Base-by-base conservation (phyloP, 2,888 invertebrate genomes). In the Ethmia dodecea region DNA sequence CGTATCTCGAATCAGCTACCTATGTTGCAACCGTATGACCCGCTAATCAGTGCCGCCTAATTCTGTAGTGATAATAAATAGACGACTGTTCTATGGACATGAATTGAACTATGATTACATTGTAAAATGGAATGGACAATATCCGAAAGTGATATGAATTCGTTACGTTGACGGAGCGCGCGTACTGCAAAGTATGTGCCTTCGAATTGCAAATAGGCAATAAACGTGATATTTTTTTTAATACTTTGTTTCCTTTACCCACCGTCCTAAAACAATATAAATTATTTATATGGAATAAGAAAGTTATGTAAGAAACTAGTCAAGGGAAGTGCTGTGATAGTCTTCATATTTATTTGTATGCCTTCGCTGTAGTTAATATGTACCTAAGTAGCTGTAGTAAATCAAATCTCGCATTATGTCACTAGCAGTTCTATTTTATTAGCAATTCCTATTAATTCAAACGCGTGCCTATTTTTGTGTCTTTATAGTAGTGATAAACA, bases 181-280 rank as follows among this genome's bases (percentile, higher is more conserved):
- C 83, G 81, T 81, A 76, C 75, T 63, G 53, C 55, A 31, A 15
- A 53, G 77, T 79, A 80, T 84, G 83, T 84, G 84, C 84, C 80
- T 83, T 78, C 80, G 83, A 78, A 84, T 86, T 86, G 86, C 83
- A 55, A 62, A n/a, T n/a, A 48, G 53, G 81, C 84, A 86, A 86
- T 84, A 86, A 86, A 86, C 83, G 86, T 86, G 75, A 81, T 79
- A 70, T 76, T 78, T 81, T 77, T 73, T 70, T 65, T 58, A 52
- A 57, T 57, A 52, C 62, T 62, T 63, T 54, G 51, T 58, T 70
- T 60, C 46, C 54, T 63, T 61, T 12, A 26, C 26, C 26, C 22
- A 9, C 8, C n/a, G n/a, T n/a, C n/a, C n/a, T n/a, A n/a, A n/a
- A n/a, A n/a, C n/a, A n/a, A n/a, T n/a, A n/a, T n/a, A n/a, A n/a